Evolutionary conservation across 2,888 invertebrate species (phyloP), one percentile per base, ranked within the genome.

Genomic region (Byasa hedistus): DNA sequence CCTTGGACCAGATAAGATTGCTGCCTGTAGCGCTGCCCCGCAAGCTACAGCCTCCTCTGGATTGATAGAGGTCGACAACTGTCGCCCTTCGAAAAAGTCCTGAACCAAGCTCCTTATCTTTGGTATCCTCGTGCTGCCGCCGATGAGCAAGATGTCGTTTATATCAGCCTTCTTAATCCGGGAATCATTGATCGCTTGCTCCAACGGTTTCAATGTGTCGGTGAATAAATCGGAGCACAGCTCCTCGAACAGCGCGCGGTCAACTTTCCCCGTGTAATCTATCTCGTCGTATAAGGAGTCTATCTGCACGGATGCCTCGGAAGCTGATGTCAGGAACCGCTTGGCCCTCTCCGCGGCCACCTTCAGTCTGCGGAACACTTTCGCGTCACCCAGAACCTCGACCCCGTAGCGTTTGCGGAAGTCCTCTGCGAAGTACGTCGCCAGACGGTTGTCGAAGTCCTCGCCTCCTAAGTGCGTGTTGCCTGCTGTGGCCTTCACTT

Each of bases 21-120:
- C 88, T 0, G 87, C 89, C 73, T 87, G 86, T 2, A 89, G 81
- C 0, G 89, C 89, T 4, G 88, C 88, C 1, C 89, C 89, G 27
- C 76, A 79, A 0, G 88, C 89, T 0, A 88, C 83, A 1, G 85
- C 86, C 65, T 89, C 89, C 24, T 89, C 88, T 0, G 87, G 87
- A 32, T 89, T 88, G 1, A 86, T 69, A 15, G 81, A 81, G 0
- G 77, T 76, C 0, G 78, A 79, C 24, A 87, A 69, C 2, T 73
- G 69, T 22, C 72, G 76, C 1, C 79, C 81, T n/a, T 75, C 73
- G 57, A 89, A 88, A 69, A 77, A 83, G 39, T 85, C 79, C 32
- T 69, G 72, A 12, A 89, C 66, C 69, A 87, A 70, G 52, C 68
- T 74, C 36, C 77, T 78, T 27, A 89, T 80, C 70, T 83, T 87